Evolutionary conservation across 2,888 invertebrate species (phyloP).

Genomic region (Lasioglossum calceatum): DNA sequence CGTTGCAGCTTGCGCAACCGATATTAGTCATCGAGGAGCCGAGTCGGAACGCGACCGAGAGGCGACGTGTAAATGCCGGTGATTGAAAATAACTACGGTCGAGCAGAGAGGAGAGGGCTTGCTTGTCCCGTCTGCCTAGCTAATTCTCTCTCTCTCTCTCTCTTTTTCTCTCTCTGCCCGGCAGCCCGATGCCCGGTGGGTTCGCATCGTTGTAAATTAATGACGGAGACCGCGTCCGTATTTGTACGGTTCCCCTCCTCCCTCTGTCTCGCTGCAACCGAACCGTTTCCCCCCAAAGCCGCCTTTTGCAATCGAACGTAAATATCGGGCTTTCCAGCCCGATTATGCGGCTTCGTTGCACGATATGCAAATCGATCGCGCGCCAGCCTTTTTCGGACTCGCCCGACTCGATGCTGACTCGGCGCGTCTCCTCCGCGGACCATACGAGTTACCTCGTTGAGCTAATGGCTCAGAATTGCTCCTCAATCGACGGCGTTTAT

Average conservation of each 20-base stretch:
- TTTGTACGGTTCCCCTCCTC: background rate
- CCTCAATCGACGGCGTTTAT: conserved; percentile 19
- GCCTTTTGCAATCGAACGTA: conserved; percentile 34
- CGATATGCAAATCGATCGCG: conserved; percentile 21
- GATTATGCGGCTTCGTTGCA: conserved; percentile 30
- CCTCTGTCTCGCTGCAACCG: background rate
- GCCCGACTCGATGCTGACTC: background rate
- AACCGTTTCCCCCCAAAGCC: background rate
- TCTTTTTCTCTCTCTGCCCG: background rate
- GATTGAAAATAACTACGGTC: conserved; percentile 53
- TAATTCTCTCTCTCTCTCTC: background rate
- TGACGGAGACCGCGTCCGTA: conserved; percentile 25
- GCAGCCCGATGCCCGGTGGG: background rate
- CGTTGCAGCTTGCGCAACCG: conserved; percentile 53
- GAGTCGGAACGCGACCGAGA: conserved; percentile 18
- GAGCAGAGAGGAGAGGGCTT: background rate
- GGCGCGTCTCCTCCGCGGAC: background rate
- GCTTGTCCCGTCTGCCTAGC: background rate
- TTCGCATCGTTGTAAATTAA: conserved; percentile 42
- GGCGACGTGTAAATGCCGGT: conserved; percentile 41
- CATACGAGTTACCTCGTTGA: conserved; percentile 17
- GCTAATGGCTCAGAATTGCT: conserved; percentile 26
- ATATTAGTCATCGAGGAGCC: conserved; percentile 56
- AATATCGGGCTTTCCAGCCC: conserved; percentile 28
- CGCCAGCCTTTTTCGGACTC: conserved; percentile 18